Conservation (phyloP, 2,113 vertebrate genomes). For the Proterorhinus semilunaris region DNA sequence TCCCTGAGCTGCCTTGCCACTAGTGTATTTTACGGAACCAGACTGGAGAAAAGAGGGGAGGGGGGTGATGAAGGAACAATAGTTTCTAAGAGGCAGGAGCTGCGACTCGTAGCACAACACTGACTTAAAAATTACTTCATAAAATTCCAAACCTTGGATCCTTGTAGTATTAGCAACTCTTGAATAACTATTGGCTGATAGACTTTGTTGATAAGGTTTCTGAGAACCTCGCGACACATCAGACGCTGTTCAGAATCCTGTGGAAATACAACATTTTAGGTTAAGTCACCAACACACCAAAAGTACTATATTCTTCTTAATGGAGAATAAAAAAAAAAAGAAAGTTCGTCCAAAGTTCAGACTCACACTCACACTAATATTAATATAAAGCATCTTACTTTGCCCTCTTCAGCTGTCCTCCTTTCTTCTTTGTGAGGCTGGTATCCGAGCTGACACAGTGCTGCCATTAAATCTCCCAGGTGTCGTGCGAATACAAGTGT, state of each 20-base stretch:
- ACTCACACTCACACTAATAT: too few relatives aligned
- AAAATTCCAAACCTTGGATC: constrained; percentile 78
- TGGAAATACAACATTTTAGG: neutral
- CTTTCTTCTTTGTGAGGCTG: constrained; percentile 67
- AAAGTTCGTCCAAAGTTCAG: too few relatives aligned
- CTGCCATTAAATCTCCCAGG: constrained; percentile 85
- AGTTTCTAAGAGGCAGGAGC: neutral
- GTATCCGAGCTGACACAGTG: constrained; percentile 85
- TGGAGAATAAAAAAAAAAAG: too few relatives aligned
- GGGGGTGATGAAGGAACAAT: neutral
- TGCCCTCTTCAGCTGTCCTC: constrained; percentile 22
- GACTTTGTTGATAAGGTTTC: constrained; percentile 79
- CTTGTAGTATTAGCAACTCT: constrained; percentile 90
- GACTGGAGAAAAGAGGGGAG: constrained; percentile 32
- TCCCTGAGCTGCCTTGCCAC: constrained; percentile 24
- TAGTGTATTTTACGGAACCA: constrained; percentile 6
- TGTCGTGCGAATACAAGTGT: constrained; percentile 82
- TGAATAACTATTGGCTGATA: constrained; percentile 89
- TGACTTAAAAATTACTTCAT: neutral
- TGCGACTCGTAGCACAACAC: neutral
- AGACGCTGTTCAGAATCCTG: constrained; percentile 78
- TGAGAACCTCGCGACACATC: constrained; percentile 74
- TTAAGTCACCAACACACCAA: neutral
- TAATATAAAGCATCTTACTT: constrained; percentile 43
- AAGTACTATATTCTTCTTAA: too few relatives aligned